Evolutionary conservation across 2,888 invertebrate genomes (phyloP), one percentile per base, ranked within the genome.

Genomic region (Orthosia gothica): DNA sequence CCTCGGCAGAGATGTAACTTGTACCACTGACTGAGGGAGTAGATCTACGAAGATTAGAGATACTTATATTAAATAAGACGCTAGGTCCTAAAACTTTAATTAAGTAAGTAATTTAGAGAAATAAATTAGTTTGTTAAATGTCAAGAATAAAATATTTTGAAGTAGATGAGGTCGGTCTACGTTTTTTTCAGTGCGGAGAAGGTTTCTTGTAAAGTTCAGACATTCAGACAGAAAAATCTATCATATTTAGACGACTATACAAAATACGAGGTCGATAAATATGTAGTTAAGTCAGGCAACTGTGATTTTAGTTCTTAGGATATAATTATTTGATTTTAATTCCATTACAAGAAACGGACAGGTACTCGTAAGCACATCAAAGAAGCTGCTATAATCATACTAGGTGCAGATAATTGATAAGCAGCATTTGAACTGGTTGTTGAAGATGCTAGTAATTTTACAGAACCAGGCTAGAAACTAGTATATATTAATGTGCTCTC

Each of bases 1-100:
- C 52, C 65, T 54, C 59, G 32, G 52, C 15, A n/a, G 62, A 70
- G 61, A 77, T 23, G 9, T 58, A 59, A 49, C 58, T 54, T 54
- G 58, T 69, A 32, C 61, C 9, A 62, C 23, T n/a, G 59, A 61
- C 49, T 75, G 32, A 76, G 9, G 23, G 16, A 23, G 3, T 40
- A 40, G 7, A 40, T n/a, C n/a, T 1, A 16, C 26, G 7, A 47
- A 54, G 47, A n/a, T 59, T 45, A 20, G 47, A 52, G 58, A 40
- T 47, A 49, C 15, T 55, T 20, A 2, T 23, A 20, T 18, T 26
- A 47, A 55, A 23, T 40, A 74, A 49, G 20, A 49, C 3, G 23
- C 40, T 49, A 55, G 3, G 3, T 13, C 7, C 7, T n/a, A 23
- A 70, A 65, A 18, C 15, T 18, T 7, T 63, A 55, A 69, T 69